These are phyloP conservation scores for Pelusios castaneus DNA, from an alignment of 2,113 vertebrate species.

Conservation along the genomic window DNA sequence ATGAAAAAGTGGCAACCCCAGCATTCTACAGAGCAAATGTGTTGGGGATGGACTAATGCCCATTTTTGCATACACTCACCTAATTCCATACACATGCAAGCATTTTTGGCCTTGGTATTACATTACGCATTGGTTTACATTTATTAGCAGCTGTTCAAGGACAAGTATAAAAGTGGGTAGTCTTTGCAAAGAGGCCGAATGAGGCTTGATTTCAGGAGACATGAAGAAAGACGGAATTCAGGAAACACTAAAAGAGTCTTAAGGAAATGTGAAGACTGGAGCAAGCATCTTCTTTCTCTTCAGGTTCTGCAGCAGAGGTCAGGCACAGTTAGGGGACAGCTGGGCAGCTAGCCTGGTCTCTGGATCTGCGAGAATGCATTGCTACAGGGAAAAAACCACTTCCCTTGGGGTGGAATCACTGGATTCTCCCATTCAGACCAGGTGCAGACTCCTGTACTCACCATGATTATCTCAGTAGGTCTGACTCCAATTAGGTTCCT, in stretches of 20 bases:
- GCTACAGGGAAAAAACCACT: background rate
- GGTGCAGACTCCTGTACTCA: background rate
- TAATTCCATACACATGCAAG: rapidly evolving
- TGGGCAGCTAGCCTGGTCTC: background rate
- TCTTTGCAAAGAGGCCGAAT: rapidly evolving
- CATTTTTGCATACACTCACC: rapidly evolving
- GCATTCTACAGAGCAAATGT: rapidly evolving
- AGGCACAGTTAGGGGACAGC: rapidly evolving
- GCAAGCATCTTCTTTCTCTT: rapidly evolving
- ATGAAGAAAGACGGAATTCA: rapidly evolving
- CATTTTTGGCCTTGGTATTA: background rate
- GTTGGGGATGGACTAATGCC: rapidly evolving
- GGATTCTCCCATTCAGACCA: background rate
- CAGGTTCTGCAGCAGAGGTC: rapidly evolving
- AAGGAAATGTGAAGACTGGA: background rate
- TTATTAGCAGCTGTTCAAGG: background rate
- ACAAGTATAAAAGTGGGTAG: background rate
- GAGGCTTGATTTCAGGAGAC: background rate
- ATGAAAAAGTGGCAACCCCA: background rate
- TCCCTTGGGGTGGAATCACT: background rate
- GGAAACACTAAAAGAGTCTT: rapidly evolving
- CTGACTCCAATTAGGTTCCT: background rate
- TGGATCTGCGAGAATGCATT: background rate
- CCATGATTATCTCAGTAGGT: background rate
- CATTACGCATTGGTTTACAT: background rate